phyloP scores from a whole-genome alignment of 2,113 vertebrate species.

The Tachysurus vachellii region DNA sequence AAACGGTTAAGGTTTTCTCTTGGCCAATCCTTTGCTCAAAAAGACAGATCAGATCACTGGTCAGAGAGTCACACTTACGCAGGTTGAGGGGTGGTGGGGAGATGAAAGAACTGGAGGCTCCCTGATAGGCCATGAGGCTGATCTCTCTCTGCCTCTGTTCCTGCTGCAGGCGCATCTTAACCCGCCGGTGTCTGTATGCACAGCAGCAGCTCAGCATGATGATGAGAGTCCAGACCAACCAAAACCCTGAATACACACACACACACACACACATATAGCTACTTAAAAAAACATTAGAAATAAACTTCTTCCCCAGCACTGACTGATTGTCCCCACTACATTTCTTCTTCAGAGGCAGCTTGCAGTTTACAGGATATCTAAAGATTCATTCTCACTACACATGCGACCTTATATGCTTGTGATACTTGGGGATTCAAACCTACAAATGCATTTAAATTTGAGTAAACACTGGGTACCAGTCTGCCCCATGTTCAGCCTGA shows the following conservation, averaged over 20 bases:
- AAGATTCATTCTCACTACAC: neutral
- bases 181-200: constrained; percentile 79
- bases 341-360: neutral
- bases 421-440: neutral
- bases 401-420: neutral
- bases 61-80: constrained; percentile 65
- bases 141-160: constrained; percentile 82
- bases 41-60: too few species aligned
- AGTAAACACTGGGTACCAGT: constrained; percentile 10
- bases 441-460: neutral
- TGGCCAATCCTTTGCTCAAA: neutral
- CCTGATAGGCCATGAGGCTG: constrained; percentile 84
- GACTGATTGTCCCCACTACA: too few species aligned
- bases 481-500: neutral
- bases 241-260: constrained; percentile 73
- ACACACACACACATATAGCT: neutral
- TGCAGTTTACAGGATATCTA: neutral
- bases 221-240: constrained; percentile 82
- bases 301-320: neutral
- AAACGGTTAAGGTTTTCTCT: neutral
- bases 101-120: constrained; percentile 76
- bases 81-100: constrained; percentile 74
- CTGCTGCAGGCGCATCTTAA: constrained; percentile 82
- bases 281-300: neutral
- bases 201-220: constrained; percentile 85